Conservation (phyloP, 2,113 vertebrate species). For the Garra rufa region DNA sequence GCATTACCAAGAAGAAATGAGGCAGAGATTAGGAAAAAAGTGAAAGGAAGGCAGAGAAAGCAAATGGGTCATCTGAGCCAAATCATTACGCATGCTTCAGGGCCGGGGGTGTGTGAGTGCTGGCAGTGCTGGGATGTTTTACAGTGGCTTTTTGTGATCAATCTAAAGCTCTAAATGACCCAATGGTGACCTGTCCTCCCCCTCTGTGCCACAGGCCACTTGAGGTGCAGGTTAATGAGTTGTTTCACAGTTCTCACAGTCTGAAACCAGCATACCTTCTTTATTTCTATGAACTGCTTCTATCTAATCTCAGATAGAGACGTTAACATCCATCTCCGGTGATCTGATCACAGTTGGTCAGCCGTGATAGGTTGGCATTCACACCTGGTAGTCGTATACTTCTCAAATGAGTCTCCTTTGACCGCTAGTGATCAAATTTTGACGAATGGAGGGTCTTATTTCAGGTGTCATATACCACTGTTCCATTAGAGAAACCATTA, state of each 20-base stretch:
- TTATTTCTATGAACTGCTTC: not conserved
- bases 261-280: conserved; percentile 2
- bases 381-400: not conserved
- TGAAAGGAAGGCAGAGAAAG: not conserved
- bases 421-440: not conserved
- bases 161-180: conserved; percentile 8
- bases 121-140: not conserved
- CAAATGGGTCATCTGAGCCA: not conserved
- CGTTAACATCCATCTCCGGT: not conserved
- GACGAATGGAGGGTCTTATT: not conserved
- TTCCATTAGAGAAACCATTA: not conserved
- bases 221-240: conserved; percentile 49
- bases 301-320: conserved; percentile 22
- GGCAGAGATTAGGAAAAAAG: not conserved
- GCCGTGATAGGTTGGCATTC: not conserved
- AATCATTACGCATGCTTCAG: not conserved
- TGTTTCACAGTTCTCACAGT: conserved; percentile 26
- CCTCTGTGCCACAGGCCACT: conserved; percentile 34
- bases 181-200: not conserved
- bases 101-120: conserved; percentile 7
- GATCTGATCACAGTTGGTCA: conserved; percentile 12
- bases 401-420: not conserved
- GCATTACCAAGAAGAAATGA: not conserved
- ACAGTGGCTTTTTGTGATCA: conserved; percentile 11
- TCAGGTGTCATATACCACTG: not conserved